phyloP scores from a whole-genome alignment of 1,140 invertebrate genomes.

The Diorhabda carinulata region DNA sequence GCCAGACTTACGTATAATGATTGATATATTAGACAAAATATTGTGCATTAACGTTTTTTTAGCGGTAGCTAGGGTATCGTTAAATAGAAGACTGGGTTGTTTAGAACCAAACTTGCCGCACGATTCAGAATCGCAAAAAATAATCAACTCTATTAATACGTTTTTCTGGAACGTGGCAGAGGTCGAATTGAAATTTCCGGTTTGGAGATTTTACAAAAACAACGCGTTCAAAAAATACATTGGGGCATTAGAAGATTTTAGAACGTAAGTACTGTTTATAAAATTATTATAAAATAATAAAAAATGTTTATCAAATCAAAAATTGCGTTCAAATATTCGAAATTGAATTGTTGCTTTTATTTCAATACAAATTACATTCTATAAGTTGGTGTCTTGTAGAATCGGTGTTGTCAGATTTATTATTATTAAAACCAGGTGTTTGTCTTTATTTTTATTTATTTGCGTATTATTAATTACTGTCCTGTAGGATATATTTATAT shows the following conservation, averaged over 20 bases:
- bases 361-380: too few species aligned
- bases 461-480: too few species aligned
- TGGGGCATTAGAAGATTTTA: slow-evolving; percentile 65
- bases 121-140: slow-evolving; percentile 62
- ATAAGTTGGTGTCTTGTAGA: too few species aligned
- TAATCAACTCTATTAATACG: slow-evolving; percentile 74
- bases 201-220: slow-evolving; percentile 77
- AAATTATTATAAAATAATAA: not conserved
- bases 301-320: too few species aligned
- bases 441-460: too few species aligned
- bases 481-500: too few species aligned
- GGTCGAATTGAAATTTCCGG: slow-evolving; percentile 72
- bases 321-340: too few species aligned
- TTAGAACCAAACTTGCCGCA: slow-evolving; percentile 57
- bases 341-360: too few species aligned
- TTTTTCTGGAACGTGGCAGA: slow-evolving; percentile 77
- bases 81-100: slow-evolving; percentile 76
- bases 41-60: slow-evolving; percentile 21
- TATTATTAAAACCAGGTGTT: too few species aligned
- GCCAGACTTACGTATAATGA: not conserved
- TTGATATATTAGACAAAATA: not conserved
- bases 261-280: slow-evolving; percentile 54
- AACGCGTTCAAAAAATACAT: slow-evolving; percentile 70
- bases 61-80: slow-evolving; percentile 76
- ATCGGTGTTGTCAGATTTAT: too few species aligned